Evolutionary conservation across 2,113 vertebrate genomes (phyloP).

Genomic region (Cepphus grylle): DNA sequence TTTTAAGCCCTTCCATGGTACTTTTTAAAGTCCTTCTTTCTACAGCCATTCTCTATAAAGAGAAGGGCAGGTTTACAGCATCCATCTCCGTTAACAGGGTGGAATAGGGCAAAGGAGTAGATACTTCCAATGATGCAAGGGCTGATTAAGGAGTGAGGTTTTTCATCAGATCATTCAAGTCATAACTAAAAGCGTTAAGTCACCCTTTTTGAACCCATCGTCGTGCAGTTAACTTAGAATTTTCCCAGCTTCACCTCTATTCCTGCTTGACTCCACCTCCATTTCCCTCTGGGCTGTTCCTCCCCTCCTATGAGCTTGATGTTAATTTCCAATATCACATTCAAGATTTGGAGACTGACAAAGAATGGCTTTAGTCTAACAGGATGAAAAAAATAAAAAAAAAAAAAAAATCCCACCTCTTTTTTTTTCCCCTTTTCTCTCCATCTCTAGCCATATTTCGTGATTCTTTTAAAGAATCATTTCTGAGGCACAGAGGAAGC

Average conservation of each 20-base stretch:
- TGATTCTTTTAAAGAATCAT: not conserved
- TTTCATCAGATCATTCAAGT: not conserved
- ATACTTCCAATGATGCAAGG: not conserved
- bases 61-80: not conserved
- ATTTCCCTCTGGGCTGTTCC: not conserved
- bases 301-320: not conserved
- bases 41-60: not conserved
- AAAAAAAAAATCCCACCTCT: rapidly evolving
- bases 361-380: rapidly evolving
- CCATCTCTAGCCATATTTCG: not conserved
- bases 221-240: not conserved
- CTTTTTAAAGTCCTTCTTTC: not conserved
- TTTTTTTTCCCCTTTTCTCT: not conserved
- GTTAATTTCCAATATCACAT: not conserved
- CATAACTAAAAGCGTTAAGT: not conserved
- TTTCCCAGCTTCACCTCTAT: not conserved
- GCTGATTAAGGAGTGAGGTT: not conserved
- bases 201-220: not conserved
- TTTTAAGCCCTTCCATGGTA: not conserved
- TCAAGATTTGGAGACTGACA: not conserved
- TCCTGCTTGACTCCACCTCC: not conserved
- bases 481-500: not conserved
- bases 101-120: not conserved
- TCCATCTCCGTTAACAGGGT: not conserved
- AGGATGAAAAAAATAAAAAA: not conserved